Evolutionary conservation across 2,797 vertebrate genomes (phyloP), one percentile per base, ranked within the genome.

Genomic region (Spea hammondii): DNA sequence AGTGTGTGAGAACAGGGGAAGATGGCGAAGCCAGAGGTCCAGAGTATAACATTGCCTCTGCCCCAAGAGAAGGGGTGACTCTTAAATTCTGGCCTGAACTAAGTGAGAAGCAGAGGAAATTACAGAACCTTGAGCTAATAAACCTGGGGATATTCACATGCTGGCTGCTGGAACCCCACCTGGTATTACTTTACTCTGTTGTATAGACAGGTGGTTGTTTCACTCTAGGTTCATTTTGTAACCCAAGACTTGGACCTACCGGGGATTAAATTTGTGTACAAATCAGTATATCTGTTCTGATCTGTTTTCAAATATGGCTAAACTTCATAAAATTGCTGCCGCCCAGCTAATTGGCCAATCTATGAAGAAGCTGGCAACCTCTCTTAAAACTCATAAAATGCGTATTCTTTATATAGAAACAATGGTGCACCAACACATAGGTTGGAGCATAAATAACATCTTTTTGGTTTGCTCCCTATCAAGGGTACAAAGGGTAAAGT

Each of bases 1-100:
- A 87, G 84, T 82, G 79, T 83, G 85, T 86, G 89, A 89, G 64
- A 72, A 53, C 68, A 55, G 44, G 49, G 70, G 45, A 77, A 81
- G 62, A 81, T 77, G 74, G 79, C 51, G 65, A 71, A 80, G 72
- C 72, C 78, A 75, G 72, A 75, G 69, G 79, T 81, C 54, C 74
- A 77, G 8, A 65, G 57, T 62, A 60, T 77, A 55, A 77, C 71
- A 53, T 62, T 49, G 48, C 72, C 72, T 54, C 50, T 65, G 72
- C 79, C 79, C 68, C 44, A 69, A 50, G 74, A 48, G 70, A 81
- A 48, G 55, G 70, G 69, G 79, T 81, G 70, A 69, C 46, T 62
- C 64, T 77, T 81, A 68, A 77, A 70, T 69, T 69, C 51, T 69
- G 60, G 73, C 64, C 74, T 72, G 55, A 73, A 73, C n/a, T 44